These are phyloP conservation scores for Drosophila nigritarsus DNA, from an alignment of 2,888 invertebrate species.

Conservation along the genomic window DNA sequence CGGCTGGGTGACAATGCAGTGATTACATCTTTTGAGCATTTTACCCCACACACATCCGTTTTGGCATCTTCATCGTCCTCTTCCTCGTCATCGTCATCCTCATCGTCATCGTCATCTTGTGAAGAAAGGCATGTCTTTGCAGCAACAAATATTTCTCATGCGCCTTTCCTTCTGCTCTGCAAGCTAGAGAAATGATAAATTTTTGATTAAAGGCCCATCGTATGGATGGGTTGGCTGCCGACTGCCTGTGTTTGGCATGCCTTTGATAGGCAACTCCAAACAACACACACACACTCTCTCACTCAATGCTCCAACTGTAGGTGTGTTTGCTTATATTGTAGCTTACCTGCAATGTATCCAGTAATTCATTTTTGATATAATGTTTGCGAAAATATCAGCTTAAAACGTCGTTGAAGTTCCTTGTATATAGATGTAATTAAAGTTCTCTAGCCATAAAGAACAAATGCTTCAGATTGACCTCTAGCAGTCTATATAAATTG, in stretches of 20 bases:
- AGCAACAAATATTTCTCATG: slow-evolving; percentile 61
- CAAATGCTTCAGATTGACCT: not conserved
- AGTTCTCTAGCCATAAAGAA: not conserved
- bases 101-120: slow-evolving; percentile 17
- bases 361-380: slow-evolving; percentile 4
- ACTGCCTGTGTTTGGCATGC: slow-evolving; percentile 54
- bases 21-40: slow-evolving; percentile 79
- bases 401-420: not conserved
- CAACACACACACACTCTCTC: slow-evolving; percentile 8
- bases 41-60: slow-evolving; percentile 54
- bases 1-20: slow-evolving; percentile 78
- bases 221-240: slow-evolving; percentile 22
- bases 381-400: not conserved
- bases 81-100: slow-evolving; percentile 16
- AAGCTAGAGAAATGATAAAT: slow-evolving; percentile 69
- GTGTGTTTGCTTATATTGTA: slow-evolving; percentile 1
- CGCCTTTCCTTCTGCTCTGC: slow-evolving; percentile 21
- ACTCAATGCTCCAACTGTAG: not conserved
- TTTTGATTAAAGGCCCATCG: slow-evolving; percentile 77
- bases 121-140: slow-evolving; percentile 75
- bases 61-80: slow-evolving; percentile 20
- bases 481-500: not conserved
- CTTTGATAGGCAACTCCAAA: slow-evolving; percentile 49
- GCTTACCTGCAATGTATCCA: slow-evolving; percentile 18
- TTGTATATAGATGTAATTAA: not conserved